Evolutionary conservation across 1,140 invertebrate genomes (phyloP).

Genomic region (Drosophila simulans): DNA sequence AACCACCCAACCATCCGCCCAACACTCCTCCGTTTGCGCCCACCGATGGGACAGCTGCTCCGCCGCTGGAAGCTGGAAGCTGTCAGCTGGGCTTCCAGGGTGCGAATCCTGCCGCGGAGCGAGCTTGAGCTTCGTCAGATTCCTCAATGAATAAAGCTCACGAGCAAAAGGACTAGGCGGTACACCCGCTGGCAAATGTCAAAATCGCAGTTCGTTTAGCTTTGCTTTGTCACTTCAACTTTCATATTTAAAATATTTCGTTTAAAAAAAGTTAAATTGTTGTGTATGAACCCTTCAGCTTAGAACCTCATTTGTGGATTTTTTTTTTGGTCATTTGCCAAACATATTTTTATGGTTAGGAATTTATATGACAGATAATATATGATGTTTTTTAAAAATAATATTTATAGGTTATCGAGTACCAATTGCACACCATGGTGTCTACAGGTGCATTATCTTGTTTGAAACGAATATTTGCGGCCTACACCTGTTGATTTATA

Average conservation of each 20-base stretch:
- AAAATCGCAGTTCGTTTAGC: background rate
- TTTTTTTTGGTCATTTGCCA: no score
- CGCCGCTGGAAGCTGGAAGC: constrained; percentile 30
- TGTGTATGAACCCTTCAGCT: background rate
- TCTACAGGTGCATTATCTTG: no score
- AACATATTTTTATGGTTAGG: background rate
- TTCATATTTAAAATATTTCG: background rate
- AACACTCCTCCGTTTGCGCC: background rate
- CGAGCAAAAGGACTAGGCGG: background rate
- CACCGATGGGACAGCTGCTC: constrained; percentile 18
- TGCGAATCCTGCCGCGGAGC: background rate
- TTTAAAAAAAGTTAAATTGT: background rate
- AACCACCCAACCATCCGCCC: background rate
- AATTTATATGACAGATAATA: background rate
- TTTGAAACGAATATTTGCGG: no score
- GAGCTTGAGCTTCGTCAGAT: constrained; percentile 31
- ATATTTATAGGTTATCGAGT: no score
- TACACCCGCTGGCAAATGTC: constrained; percentile 24
- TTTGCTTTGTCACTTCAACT: background rate
- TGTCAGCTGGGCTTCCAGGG: constrained; percentile 40
- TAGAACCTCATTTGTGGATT: background rate
- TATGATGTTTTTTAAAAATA: background rate
- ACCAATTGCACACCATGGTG: no score
- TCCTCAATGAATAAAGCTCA: constrained; percentile 73
- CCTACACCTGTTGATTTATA: no score